Evolutionary conservation across 2,888 invertebrate genomes (phyloP).

Genomic region (Nesidiocoris tenuis): DNA sequence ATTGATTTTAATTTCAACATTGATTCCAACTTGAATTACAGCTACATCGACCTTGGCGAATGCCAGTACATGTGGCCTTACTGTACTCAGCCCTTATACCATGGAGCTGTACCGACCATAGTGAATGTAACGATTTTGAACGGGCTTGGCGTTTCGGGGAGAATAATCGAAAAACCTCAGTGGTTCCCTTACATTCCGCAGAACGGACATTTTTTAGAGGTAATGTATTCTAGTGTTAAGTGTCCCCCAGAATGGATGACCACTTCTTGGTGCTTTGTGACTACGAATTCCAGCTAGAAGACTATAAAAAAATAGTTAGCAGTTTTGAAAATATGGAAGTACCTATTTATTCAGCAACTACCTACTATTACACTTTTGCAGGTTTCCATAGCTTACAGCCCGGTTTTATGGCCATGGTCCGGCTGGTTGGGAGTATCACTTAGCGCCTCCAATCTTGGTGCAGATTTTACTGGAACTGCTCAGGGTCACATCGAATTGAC

Average conservation of each 20-base stretch:
- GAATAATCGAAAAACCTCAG: constrained; percentile 66
- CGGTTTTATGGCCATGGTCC: constrained; percentile 93
- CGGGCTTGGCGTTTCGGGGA: constrained; percentile 86
- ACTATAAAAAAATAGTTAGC: too few relatives aligned
- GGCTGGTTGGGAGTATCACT: constrained; percentile 88
- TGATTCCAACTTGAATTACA: constrained; percentile 57
- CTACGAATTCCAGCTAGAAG: too few relatives aligned
- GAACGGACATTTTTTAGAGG: constrained; percentile 75
- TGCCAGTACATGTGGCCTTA: constrained; percentile 99
- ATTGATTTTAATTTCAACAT: neutral
- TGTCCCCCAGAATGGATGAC: neutral
- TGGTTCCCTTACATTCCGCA: constrained; percentile 89
- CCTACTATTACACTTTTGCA: too few relatives aligned
- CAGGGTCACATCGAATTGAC: constrained; percentile 80
- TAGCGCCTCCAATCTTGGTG: constrained; percentile 61
- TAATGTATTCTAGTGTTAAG: constrained; percentile 53
- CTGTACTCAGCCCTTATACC: constrained; percentile 91
- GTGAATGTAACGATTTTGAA: constrained; percentile 93
- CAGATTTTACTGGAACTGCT: constrained; percentile 69
- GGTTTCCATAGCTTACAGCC: constrained; percentile 70
- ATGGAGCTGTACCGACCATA: constrained; percentile 81
- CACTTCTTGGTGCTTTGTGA: neutral
- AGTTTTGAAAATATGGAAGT: too few relatives aligned
- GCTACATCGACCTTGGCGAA: constrained; percentile 90
- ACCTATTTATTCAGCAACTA: too few relatives aligned